These are phyloP conservation scores for Phalera bucephala DNA, from an alignment of 2,888 invertebrate genomes.

Conservation along the genomic window DNA sequence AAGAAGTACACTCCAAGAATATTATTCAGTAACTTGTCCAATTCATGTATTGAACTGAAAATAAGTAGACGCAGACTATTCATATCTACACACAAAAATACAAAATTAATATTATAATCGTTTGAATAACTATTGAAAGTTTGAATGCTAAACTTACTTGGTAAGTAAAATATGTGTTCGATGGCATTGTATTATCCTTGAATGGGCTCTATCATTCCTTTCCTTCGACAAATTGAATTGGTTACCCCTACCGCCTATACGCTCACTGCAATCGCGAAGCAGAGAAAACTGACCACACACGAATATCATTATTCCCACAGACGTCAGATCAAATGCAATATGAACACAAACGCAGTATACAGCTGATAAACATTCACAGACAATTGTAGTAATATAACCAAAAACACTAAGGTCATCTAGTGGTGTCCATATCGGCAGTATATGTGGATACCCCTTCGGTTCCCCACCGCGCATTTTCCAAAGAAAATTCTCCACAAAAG, in stretches of 20 bases:
- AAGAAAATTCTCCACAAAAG: slow-evolving; percentile 53
- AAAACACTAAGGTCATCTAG: slow-evolving; percentile 35
- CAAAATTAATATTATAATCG: too few species aligned
- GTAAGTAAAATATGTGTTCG: slow-evolving; percentile 41
- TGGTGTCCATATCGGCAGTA: slow-evolving; percentile 58
- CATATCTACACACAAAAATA: too few species aligned
- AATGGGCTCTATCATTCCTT: slow-evolving; percentile 51
- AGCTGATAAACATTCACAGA: slow-evolving; percentile 47
- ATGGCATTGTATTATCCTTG: slow-evolving; percentile 53
- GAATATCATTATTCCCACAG: slow-evolving; percentile 61
- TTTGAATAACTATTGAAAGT: too few species aligned
- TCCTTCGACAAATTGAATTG: slow-evolving; percentile 25
- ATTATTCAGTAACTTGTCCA: slow-evolving; percentile 43
- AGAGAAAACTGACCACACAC: slow-evolving; percentile 57
- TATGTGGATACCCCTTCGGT: slow-evolving; percentile 44
- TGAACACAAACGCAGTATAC: slow-evolving; percentile 56
- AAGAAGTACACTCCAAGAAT: slow-evolving; percentile 65
- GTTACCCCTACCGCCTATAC: slow-evolving; percentile 51
- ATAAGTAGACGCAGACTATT: too few species aligned
- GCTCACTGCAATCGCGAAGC: slow-evolving; percentile 45
- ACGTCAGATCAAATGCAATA: slow-evolving; percentile 52
- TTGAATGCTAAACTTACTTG: too few species aligned
- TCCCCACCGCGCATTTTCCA: slow-evolving; percentile 23
- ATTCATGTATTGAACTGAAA: slow-evolving; percentile 47
- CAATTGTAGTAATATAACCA: slow-evolving; percentile 44